Conservation (phyloP, 92 coral and sea anemone species). For the Porites evermanni region DNA sequence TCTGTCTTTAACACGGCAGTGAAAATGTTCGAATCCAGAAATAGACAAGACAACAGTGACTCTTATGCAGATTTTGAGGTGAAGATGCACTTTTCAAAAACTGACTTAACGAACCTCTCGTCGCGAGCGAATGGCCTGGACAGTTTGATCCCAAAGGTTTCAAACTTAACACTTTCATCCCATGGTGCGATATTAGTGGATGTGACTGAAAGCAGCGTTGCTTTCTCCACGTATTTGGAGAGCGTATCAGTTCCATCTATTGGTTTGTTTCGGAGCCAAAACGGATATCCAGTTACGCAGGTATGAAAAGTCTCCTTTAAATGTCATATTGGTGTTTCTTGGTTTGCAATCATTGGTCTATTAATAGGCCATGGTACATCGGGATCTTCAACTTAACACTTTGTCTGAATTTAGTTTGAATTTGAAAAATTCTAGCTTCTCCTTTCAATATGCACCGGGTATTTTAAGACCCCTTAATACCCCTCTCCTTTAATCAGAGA, state of each 20-base stretch:
- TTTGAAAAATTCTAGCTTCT: no score
- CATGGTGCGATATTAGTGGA: slow-evolving; percentile 34
- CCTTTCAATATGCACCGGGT: no score
- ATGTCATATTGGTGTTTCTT: not conserved
- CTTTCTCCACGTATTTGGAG: slow-evolving; percentile 28
- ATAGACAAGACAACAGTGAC: not conserved
- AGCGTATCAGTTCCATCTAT: slow-evolving; percentile 22
- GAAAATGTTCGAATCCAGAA: not conserved
- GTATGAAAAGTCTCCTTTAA: not conserved
- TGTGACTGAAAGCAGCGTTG: slow-evolving; percentile 7
- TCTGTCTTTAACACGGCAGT: slow-evolving; percentile 30
- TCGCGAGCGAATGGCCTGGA: slow-evolving; percentile 4
- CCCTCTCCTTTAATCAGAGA: no score
- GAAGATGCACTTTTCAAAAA: slow-evolving; percentile 20
- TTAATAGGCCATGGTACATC: not conserved
- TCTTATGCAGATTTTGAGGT: slow-evolving; percentile 6
- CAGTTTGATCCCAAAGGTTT: not conserved
- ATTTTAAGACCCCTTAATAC: no score
- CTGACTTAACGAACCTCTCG: slow-evolving; percentile 14
- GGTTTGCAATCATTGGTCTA: not conserved
- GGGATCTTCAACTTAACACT: not conserved
- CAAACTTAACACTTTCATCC: not conserved
- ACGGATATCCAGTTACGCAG: slow-evolving; percentile 33
- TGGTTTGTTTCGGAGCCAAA: slow-evolving; percentile 31
- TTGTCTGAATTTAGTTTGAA: not conserved